phyloP scores from a whole-genome alignment of 2,888 invertebrate genomes.

The Hypsopygia costalis region DNA sequence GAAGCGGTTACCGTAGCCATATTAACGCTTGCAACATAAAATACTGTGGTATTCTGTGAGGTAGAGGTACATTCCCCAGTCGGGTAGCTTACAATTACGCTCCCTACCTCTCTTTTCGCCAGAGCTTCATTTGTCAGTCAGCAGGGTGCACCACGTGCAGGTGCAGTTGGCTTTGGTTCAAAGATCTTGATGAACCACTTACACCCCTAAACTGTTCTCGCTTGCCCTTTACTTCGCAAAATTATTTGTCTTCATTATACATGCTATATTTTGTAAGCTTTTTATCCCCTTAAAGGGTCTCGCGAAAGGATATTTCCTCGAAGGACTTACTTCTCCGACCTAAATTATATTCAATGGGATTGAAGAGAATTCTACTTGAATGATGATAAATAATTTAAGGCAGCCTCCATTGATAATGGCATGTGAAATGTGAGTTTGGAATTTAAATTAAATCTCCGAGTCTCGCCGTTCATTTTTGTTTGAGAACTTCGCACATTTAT shows the following conservation, averaged over 20 bases:
- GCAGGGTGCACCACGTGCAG: too few species aligned
- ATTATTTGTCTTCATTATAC: slow-evolving; percentile 14
- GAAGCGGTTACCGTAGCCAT: too few species aligned
- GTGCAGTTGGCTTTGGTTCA: too few species aligned
- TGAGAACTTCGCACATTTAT: slow-evolving; percentile 11
- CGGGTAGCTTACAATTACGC: too few species aligned
- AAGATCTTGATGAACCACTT: too few species aligned
- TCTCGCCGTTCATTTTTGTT: slow-evolving; percentile 9
- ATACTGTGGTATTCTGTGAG: too few species aligned
- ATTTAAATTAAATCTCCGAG: slow-evolving; percentile 20
- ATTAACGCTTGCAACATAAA: too few species aligned
- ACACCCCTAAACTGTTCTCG: too few species aligned
- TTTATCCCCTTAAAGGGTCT: slow-evolving; percentile 13
- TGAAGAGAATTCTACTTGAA: slow-evolving; percentile 17
- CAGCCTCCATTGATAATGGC: slow-evolving; percentile 19
- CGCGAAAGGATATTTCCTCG: slow-evolving; percentile 16
- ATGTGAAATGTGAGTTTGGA: slow-evolving; percentile 20
- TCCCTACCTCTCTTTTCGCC: too few species aligned
- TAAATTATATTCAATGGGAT: slow-evolving; percentile 21
- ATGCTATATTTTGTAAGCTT: slow-evolving; percentile 10
- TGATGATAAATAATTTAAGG: slow-evolving; percentile 23
- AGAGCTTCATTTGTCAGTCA: too few species aligned
- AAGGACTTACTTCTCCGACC: slow-evolving; percentile 11
- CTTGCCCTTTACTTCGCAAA: slow-evolving; percentile 3
- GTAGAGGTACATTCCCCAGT: too few species aligned